Evolutionary conservation across 2,888 invertebrate genomes (phyloP).

Genomic region (Myathropa florea): DNA sequence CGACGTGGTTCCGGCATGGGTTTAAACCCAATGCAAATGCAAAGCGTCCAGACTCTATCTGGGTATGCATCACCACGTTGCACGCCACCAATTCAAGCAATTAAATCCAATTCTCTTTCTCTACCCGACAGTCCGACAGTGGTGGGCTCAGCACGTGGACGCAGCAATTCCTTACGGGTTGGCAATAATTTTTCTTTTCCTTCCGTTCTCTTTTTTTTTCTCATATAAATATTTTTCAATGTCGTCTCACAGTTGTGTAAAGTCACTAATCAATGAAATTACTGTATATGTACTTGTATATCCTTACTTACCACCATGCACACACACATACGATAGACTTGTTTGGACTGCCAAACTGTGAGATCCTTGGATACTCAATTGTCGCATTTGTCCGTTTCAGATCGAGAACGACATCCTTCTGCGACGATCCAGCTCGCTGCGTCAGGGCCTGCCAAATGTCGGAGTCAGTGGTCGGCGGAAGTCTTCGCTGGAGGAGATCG

Average conservation of each 20-base stretch:
- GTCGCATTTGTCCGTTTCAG: slow-evolving; percentile 72
- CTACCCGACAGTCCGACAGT: slow-evolving; percentile 94
- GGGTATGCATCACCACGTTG: slow-evolving; percentile 85
- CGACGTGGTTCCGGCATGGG: slow-evolving; percentile 87
- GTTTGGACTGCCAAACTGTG: slow-evolving; percentile 33
- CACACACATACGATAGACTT: slow-evolving; percentile 60
- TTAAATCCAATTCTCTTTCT: slow-evolving; percentile 94
- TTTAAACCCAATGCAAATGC: slow-evolving; percentile 81
- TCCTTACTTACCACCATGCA: too few relatives aligned
- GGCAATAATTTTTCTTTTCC: slow-evolving; percentile 74
- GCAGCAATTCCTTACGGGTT: slow-evolving; percentile 93
- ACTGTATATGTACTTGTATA: slow-evolving; percentile 53
- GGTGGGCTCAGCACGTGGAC: slow-evolving; percentile 88
- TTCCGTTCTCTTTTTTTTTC: slow-evolving; percentile 35
- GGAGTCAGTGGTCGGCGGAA: slow-evolving; percentile 85
- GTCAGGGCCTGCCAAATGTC: slow-evolving; percentile 89
- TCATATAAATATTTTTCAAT: slow-evolving; percentile 48
- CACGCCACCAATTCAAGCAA: slow-evolving; percentile 89
- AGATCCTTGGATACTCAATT: not conserved
- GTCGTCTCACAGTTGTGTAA: slow-evolving; percentile 59
- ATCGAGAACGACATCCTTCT: slow-evolving; percentile 90
- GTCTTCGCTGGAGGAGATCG: slow-evolving; percentile 92
- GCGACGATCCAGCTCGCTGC: slow-evolving; percentile 90
- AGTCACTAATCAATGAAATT: slow-evolving; percentile 56
- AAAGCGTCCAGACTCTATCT: slow-evolving; percentile 81